Base-by-base conservation (phyloP, 1,140 invertebrate genomes). In the Drepana arcuata region DNA sequence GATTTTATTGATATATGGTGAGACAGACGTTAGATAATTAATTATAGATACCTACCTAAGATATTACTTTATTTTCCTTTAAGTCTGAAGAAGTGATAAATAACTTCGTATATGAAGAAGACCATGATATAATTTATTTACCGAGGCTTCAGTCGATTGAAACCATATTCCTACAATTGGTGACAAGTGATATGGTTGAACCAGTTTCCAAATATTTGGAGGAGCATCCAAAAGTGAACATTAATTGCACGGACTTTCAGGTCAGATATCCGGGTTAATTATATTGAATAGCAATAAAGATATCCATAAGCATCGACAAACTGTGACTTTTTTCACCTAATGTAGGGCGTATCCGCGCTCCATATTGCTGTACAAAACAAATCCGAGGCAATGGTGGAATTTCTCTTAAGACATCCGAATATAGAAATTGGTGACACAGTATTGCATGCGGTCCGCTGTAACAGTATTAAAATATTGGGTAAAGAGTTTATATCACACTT, bases 351-450 rank as follows among this genome's bases (percentile, higher is more conserved):
- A 2, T 85, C 86, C 5, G 85, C 85, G 3, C 72, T 88, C 4
- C 80, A 87, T 40, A 61, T 88, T 32, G 86, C 87, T 0, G 77
- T 88, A 2, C 59, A 74, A 44, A 83, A 81, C 31, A 59, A 71
- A 26, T 81, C 84, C 18, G 60, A 78, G 32, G 41, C 54, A 1
- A 87, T 88, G 84, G 83, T 88, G 2, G 78, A 86, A 35, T 85
- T 82, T 47, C 50, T 89, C 7, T 52, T 88, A 14, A 61, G 58
- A 1, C 74, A 74, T 33, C 65, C 70, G 1, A 69, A 80, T 24
- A 80, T 88, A 18, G 85, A 87, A 35, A 73, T 87, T 7, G 70
- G 78, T 2, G 88, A 89, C 59, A 70, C 77, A n/a, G 80, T 81
- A 12, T 51, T 89, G 6, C 83, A 86, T 41, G 87, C 88, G 2